phyloP scores from a whole-genome alignment of 2,888 invertebrate species.

The Rotaria macrura region DNA sequence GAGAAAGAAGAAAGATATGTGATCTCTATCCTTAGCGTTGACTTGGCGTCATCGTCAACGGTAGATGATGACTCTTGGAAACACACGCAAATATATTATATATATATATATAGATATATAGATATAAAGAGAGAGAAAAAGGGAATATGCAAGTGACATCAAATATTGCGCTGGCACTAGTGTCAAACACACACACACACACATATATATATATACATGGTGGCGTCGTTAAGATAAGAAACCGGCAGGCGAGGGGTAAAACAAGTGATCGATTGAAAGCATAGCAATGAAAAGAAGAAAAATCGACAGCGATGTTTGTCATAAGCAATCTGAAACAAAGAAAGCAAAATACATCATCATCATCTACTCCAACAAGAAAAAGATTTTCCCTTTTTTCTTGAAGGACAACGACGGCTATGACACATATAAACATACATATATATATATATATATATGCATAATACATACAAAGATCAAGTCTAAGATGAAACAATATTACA shows the following conservation, averaged over 20 bases:
- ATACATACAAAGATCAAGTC: background rate
- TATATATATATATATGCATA: background rate
- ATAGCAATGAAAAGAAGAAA: background rate
- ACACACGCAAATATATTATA: background rate
- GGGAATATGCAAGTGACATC: background rate
- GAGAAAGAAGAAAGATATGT: background rate
- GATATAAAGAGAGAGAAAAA: background rate
- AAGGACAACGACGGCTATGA: too few relatives aligned
- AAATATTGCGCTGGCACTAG: too few relatives aligned
- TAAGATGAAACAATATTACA: background rate
- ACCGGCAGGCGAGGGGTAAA: background rate
- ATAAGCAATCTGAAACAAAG: slow-evolving; percentile 1
- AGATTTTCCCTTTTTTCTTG: background rate
- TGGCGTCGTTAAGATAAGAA: too few relatives aligned
- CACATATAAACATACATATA: background rate
- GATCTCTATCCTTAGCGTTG: background rate
- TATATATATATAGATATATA: background rate
- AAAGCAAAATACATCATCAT: slow-evolving; percentile 11
- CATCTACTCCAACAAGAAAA: background rate
- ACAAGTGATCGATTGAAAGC: slow-evolving; percentile 3
- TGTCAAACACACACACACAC: too few relatives aligned
- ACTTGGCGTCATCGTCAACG: background rate
- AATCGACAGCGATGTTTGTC: background rate
- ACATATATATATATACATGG: too few relatives aligned
- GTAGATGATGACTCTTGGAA: slow-evolving; percentile 6